phyloP scores from a whole-genome alignment of 2,113 vertebrate species.

The Muntiacus muntjak region DNA sequence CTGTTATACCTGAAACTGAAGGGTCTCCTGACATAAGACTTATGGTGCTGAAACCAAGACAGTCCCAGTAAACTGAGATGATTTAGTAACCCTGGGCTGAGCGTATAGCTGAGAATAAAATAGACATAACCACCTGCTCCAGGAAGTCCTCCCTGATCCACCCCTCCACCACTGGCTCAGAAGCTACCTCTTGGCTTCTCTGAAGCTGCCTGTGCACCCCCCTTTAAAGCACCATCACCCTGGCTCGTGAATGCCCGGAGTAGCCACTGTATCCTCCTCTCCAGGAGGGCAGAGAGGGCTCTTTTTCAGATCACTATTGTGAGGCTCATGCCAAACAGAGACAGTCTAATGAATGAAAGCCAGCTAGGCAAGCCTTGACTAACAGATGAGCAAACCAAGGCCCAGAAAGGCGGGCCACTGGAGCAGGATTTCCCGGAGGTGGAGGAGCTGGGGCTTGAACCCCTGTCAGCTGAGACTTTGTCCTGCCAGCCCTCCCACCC shows the following conservation, averaged over 20 bases:
- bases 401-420: neutral
- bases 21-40: neutral
- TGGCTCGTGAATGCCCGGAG: neutral
- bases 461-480: fast-evolving
- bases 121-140: neutral
- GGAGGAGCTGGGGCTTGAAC: neutral
- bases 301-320: neutral
- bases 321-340: neutral
- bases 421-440: neutral
- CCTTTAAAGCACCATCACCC: neutral
- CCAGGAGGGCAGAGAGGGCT: neutral
- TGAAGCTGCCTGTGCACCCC: neutral
- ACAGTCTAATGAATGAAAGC: neutral
- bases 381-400: neutral
- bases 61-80: neutral
- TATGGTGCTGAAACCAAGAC: neutral
- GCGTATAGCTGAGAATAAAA: neutral
- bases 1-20: neutral
- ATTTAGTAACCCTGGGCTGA: neutral
- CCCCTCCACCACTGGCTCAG: neutral
- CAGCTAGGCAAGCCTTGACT: neutral
- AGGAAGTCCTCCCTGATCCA: neutral
- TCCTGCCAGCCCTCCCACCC: neutral
- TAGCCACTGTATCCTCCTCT: fast-evolving
- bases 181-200: neutral